These are phyloP conservation scores for Pachliopta kotzebuea DNA, from an alignment of 2,888 invertebrate genomes.

Conservation along the genomic window DNA sequence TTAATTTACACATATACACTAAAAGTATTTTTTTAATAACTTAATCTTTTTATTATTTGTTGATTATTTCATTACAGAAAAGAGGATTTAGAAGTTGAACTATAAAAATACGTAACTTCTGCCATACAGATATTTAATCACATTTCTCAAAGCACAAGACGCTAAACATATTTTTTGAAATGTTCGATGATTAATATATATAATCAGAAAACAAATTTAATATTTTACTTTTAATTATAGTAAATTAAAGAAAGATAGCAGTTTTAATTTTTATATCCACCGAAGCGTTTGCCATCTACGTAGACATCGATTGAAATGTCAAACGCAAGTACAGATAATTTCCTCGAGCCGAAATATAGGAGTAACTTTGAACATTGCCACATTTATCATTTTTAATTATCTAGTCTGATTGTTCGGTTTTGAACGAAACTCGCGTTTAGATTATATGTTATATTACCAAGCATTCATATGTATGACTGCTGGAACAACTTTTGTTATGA, in stretches of 20 bases:
- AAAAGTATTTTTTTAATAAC: no score
- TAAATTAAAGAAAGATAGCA: background rate
- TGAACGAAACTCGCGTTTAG: background rate
- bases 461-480: background rate
- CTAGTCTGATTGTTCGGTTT: background rate
- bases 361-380: slow-evolving; percentile 1
- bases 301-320: slow-evolving; percentile 17
- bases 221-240: background rate
- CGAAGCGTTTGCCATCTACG: slow-evolving; percentile 11
- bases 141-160: no score
- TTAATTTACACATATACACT: no score
- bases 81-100: no score
- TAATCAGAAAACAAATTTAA: background rate
- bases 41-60: no score
- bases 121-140: no score
- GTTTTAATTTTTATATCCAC: slow-evolving; percentile 14
- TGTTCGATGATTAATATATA: no score
- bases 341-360: slow-evolving; percentile 4
- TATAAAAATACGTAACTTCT: no score
- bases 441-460: background rate
- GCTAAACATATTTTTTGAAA: no score
- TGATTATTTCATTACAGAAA: no score
- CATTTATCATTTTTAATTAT: slow-evolving; percentile 22
- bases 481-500: no score
- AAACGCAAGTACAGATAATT: slow-evolving; percentile 18